A percentile compares a stretch with the other conserved stretches of the same genome.
Evolutionary conservation across 2,113 vertebrate species (phyloP).

Genomic region (Pycnonotus jocosus): DNA sequence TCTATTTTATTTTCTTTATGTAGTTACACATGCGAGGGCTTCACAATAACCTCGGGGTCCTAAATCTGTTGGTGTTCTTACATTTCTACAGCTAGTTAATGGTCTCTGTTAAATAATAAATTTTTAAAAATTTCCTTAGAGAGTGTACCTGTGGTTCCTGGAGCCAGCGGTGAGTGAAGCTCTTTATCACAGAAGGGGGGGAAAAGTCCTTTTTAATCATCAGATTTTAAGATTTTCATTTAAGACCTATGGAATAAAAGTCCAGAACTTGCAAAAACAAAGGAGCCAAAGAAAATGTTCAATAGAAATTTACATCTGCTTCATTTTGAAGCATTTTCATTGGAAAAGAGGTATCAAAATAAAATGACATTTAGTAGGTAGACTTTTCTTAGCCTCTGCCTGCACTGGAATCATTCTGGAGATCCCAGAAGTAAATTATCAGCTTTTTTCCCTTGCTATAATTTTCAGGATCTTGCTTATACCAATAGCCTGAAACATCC

Average conservation of each 20-base stretch:
- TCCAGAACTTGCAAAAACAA: neutral
- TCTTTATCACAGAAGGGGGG: accelerated
- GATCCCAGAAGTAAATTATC: neutral
- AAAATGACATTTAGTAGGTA: neutral
- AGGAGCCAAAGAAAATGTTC: neutral
- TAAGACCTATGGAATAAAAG: neutral
- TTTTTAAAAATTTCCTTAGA: neutral
- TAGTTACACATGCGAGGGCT: accelerated
- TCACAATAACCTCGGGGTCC: neutral
- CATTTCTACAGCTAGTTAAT: neutral
- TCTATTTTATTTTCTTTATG: neutral
- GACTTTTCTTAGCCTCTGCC: neutral
- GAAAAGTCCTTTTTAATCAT: neutral
- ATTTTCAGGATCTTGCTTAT: neutral
- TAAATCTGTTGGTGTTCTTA: neutral
- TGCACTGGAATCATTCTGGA: neutral
- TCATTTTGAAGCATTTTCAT: neutral
- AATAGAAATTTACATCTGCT: neutral
- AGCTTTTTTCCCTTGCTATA: neutral
- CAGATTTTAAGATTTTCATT: neutral
- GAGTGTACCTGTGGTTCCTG: neutral
- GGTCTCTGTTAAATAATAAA: neutral
- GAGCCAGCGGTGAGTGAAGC: neutral
- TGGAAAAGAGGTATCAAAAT: neutral
- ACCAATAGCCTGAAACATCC: neutral